phyloP scores from a whole-genome alignment of 92 coral and sea anemone species.

The Phymanthus crucifer region DNA sequence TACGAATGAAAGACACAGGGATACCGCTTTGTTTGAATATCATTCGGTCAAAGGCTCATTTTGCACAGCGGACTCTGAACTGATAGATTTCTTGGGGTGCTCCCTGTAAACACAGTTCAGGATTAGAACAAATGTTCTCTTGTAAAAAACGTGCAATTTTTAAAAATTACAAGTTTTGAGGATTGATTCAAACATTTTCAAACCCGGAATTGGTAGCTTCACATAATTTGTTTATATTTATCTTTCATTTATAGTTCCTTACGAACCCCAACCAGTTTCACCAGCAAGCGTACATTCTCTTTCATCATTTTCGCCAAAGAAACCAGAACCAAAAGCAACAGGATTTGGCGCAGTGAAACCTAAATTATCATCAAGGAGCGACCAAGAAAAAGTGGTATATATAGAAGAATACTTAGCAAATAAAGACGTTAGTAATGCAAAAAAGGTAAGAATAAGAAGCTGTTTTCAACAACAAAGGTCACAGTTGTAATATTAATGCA shows the following conservation, averaged over 20 bases:
- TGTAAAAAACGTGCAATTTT: no score
- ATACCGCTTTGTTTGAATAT: no score
- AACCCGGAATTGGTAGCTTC: no score
- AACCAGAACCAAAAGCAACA: slow-evolving; percentile 47
- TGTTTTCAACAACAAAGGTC: background rate
- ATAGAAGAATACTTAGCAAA: slow-evolving; percentile 68
- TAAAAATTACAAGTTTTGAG: no score
- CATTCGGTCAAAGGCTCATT: no score
- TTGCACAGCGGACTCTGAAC: no score
- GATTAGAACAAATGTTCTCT: background rate
- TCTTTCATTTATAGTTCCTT: slow-evolving; percentile 26
- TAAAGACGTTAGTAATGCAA: slow-evolving; percentile 67
- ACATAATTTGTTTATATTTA: background rate
- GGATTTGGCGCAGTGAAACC: slow-evolving; percentile 54
- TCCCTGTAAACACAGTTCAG: no score
- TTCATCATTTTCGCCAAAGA: slow-evolving; percentile 36
- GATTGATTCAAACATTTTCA: no score
- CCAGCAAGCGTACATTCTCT: slow-evolving; percentile 14
- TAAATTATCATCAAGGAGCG: slow-evolving; percentile 46
- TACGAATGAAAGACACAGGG: no score
- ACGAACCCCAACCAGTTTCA: slow-evolving; percentile 35
- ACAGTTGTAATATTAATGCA: no score
- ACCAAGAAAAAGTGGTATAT: slow-evolving; percentile 48
- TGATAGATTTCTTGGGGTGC: no score
- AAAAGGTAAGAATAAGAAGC: slow-evolving; percentile 55